Conservation (phyloP, 2,797 vertebrate genomes). For the Pseudochromis fuscus region DNA sequence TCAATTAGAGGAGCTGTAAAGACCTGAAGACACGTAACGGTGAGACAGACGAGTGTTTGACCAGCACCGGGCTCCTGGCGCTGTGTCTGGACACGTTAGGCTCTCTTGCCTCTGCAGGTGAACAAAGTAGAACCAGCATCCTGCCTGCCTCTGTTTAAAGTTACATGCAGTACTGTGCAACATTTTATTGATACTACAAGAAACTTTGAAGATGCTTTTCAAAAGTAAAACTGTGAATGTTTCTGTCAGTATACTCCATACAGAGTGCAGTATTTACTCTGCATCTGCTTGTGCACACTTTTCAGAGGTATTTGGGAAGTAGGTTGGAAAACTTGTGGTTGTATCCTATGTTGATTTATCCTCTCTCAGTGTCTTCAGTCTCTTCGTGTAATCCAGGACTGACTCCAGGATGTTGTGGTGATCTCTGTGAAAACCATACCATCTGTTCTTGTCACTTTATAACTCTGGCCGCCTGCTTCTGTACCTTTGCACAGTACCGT, state of each 20-base stretch:
- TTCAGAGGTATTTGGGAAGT: background rate
- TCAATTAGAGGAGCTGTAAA: conserved; percentile 76
- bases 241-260: background rate
- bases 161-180: background rate
- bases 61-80: conserved; percentile 10
- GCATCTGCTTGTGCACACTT: no score
- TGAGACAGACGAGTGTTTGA: conserved; percentile 43
- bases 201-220: background rate
- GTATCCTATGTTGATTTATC: background rate
- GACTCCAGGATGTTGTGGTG: background rate
- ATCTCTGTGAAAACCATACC: background rate
- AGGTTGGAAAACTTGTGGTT: background rate
- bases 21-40: conserved; percentile 56
- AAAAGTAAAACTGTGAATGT: background rate
- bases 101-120: conserved; percentile 34
- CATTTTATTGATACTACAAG: background rate
- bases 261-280: no score
- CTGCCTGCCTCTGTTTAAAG: conserved; percentile 12
- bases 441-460: background rate
- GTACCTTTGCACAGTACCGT: background rate
- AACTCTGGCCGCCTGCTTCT: background rate
- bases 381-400: background rate
- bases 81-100: conserved; percentile 25
- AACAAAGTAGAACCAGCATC: conserved; percentile 27
- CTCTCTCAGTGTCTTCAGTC: background rate